A percentile compares a stretch with the other conserved stretches of the same genome.
These are phyloP conservation scores for Corythucha ciliata DNA, from an alignment of 2,888 invertebrate species.

Conservation along the genomic window DNA sequence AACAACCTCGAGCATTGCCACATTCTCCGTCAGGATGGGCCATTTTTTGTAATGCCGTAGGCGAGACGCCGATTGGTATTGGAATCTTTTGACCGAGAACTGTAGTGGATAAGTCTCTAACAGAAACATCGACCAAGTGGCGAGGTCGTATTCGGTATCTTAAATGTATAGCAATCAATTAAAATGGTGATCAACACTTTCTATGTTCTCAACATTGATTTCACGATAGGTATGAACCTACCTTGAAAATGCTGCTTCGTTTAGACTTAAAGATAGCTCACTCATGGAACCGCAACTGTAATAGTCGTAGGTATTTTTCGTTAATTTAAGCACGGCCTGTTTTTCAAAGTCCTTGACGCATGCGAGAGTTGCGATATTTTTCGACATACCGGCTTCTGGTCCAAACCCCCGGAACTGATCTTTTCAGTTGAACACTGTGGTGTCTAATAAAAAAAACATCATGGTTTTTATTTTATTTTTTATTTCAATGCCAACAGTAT, in stretches of 20 bases:
- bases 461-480: no score
- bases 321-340: constrained; percentile 54
- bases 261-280: constrained; percentile 62
- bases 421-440: no score
- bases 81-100: constrained; percentile 56
- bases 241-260: constrained; percentile 66
- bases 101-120: constrained; percentile 51
- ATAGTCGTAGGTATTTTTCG: constrained; percentile 66
- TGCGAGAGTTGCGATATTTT: constrained; percentile 17
- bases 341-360: constrained; percentile 66
- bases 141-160: constrained; percentile 70
- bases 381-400: no score
- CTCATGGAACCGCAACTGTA: constrained; percentile 78
- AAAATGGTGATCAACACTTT: no score
- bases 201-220: no score
- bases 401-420: no score
- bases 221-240: no score
- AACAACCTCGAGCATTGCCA: constrained; percentile 64
- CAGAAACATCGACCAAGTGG: constrained; percentile 62
- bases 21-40: constrained; percentile 82
- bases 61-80: constrained; percentile 72
- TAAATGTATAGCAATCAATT: constrained; percentile 24
- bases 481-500: no score
- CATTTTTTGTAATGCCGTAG: constrained; percentile 86
- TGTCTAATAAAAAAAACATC: no score